Evolutionary conservation across 2,113 vertebrate species (phyloP).

Genomic region (Percopsis transmontana): DNA sequence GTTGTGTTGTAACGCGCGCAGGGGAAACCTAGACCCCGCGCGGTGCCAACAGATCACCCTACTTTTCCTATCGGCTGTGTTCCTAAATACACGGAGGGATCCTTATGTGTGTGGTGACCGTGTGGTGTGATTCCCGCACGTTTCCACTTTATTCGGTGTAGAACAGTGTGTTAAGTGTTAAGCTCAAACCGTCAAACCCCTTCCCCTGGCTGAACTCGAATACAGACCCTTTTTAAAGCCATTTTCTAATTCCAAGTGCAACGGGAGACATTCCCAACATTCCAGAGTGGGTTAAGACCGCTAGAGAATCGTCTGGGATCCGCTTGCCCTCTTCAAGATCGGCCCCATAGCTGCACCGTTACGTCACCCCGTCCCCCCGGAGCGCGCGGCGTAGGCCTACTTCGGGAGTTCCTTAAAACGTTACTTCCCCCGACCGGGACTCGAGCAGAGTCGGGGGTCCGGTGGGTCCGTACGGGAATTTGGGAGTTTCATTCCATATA

Average conservation of each 20-base stretch:
- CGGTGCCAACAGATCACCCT: too few species aligned
- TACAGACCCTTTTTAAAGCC: not conserved
- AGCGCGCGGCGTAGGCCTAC: constrained; percentile 33
- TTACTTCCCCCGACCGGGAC: constrained; percentile 40
- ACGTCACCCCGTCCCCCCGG: constrained; percentile 53
- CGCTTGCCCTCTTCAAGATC: constrained; percentile 10
- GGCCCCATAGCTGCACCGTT: constrained; percentile 31
- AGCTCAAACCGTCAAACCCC: too few species aligned
- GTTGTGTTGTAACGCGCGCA: too few species aligned
- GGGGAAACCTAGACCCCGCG: too few species aligned
- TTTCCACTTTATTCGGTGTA: too few species aligned
- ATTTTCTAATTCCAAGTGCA: not conserved
- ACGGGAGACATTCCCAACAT: not conserved
- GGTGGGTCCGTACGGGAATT: constrained; percentile 64
- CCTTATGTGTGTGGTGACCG: too few species aligned
- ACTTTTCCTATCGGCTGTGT: too few species aligned
- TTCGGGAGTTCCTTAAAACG: constrained; percentile 18
- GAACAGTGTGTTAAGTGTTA: too few species aligned
- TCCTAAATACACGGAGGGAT: too few species aligned
- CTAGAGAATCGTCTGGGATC: not conserved
- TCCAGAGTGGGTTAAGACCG: not conserved
- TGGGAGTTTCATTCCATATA: constrained; percentile 81
- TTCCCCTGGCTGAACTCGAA: too few species aligned
- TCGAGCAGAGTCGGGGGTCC: constrained; percentile 38
- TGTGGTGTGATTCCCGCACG: too few species aligned